Percentiles rank a stretch among this genome's conserved stretches.
phyloP scores from a whole-genome alignment of 2,113 vertebrate species.

The Chroicocephalus ridibundus region DNA sequence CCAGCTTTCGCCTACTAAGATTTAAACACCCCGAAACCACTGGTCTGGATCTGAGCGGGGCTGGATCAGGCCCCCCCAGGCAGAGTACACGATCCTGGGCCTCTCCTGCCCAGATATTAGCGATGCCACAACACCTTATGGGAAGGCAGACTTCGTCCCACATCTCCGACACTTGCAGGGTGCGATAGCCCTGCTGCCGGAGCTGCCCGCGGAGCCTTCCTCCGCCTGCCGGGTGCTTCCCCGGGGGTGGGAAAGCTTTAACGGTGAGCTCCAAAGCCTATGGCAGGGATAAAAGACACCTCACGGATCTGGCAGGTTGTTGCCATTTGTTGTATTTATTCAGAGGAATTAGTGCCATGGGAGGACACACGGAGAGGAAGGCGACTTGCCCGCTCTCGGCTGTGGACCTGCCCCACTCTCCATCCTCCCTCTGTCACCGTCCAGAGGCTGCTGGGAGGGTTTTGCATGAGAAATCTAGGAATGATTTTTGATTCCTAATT shows the following conservation, averaged over 20 bases:
- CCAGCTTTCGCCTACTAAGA: not conserved
- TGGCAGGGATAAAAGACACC: not conserved
- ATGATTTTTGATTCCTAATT: not conserved
- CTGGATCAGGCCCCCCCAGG: not conserved
- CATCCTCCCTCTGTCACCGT: not conserved
- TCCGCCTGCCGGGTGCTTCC: not conserved
- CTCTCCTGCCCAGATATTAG: not conserved
- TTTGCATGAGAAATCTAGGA: not conserved
- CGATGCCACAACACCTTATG: not conserved
- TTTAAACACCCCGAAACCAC: not conserved
- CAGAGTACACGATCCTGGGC: accelerated
- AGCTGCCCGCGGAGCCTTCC: not conserved
- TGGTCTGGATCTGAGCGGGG: not conserved
- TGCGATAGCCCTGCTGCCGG: accelerated
- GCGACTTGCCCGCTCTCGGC: not conserved
- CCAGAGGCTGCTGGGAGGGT: not conserved
- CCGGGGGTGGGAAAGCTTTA: not conserved
- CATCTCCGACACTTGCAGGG: accelerated
- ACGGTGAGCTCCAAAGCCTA: not conserved
- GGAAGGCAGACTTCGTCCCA: not conserved
- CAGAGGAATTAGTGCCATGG: not conserved
- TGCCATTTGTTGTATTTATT: not conserved
- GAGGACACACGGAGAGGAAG: not conserved
- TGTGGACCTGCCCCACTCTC: not conserved
- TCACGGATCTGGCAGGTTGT: not conserved